Evolutionary conservation across 2,888 invertebrate species (phyloP).

Genomic region (Ptychoptera contaminata): DNA sequence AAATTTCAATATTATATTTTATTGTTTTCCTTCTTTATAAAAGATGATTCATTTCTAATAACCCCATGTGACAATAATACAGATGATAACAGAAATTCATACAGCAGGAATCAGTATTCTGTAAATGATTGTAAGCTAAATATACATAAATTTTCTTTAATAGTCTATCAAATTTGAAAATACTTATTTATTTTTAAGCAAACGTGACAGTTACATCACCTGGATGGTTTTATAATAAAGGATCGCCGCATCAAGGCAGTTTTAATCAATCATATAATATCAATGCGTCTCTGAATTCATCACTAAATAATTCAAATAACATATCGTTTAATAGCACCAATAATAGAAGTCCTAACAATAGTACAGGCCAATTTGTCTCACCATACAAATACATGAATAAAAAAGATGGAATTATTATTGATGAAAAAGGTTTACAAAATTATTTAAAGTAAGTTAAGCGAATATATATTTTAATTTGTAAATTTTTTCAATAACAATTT

Average conservation of each 20-base stretch:
- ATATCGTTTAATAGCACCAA: conserved; percentile 20
- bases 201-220: conserved; percentile 8
- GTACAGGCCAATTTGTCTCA: conserved; percentile 20
- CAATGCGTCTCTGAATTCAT: too few species aligned
- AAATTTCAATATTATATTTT: too few species aligned
- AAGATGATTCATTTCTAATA: conserved; percentile 22
- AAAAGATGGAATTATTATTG: conserved; percentile 32
- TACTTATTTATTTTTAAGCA: conserved; percentile 5
- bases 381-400: conserved; percentile 20
- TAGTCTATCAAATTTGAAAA: neutral
- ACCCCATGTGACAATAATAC: neutral
- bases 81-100: conserved; percentile 4
- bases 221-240: too few species aligned
- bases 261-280: too few species aligned
- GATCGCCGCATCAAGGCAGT: too few species aligned
- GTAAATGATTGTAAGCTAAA: conserved; percentile 27
- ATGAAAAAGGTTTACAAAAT: conserved; percentile 32
- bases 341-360: conserved; percentile 17
- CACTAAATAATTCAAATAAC: conserved; percentile 17
- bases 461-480: neutral
- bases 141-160: conserved; percentile 1
- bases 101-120: conserved; percentile 23
- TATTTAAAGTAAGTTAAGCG: conserved; percentile 28
- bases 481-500: neutral
- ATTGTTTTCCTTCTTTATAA: too few species aligned